A percentile compares a stretch with the other conserved stretches of the same genome.
Evolutionary conservation across 2,888 invertebrate genomes (phyloP).

Genomic region (Limnephilus rhombicus): DNA sequence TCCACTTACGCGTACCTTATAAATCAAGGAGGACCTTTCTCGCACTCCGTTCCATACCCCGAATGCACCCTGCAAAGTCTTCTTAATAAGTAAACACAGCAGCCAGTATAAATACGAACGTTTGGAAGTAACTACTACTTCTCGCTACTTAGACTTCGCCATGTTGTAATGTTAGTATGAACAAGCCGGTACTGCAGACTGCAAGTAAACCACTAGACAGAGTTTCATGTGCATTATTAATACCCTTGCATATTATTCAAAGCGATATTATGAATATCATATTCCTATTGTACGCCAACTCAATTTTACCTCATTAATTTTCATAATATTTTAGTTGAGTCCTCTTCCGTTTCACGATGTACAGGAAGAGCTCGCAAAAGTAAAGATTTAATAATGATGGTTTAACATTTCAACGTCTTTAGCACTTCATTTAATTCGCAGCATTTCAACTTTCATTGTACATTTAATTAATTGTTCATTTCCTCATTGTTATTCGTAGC

Average conservation of each 20-base stretch:
- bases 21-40: constrained; percentile 57
- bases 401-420: neutral
- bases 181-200: neutral
- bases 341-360: neutral
- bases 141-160: neutral
- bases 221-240: neutral
- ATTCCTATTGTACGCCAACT: neutral
- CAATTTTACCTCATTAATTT: neutral
- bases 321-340: neutral
- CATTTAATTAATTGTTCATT: neutral
- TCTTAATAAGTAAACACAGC: neutral
- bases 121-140: neutral
- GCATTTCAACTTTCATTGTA: neutral
- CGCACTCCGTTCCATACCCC: neutral
- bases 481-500: constrained; percentile 62
- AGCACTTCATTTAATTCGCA: neutral
- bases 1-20: constrained; percentile 65
- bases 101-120: neutral
- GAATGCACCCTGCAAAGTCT: neutral
- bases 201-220: neutral
- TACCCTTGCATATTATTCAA: neutral
- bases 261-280: neutral
- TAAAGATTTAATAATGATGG: neutral
- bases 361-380: neutral
- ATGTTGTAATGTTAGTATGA: neutral